A percentile compares a stretch with the other conserved stretches of the same genome.
Evolutionary conservation across 2,113 vertebrate species (phyloP).

Genomic region (Coptodon bakossiorum): DNA sequence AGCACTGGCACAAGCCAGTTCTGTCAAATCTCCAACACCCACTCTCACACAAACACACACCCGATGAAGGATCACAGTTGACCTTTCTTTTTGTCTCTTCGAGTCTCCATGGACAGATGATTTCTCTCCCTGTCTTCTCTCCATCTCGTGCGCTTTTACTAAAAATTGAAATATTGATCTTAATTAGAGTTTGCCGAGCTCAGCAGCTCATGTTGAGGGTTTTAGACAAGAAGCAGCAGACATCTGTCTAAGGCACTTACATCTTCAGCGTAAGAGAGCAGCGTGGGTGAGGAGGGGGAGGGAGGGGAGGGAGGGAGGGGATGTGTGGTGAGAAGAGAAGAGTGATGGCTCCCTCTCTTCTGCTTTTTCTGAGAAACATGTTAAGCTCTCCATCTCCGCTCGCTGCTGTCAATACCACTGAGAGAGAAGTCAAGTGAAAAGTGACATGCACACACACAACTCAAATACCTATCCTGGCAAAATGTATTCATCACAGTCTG

Average conservation of each 20-base stretch:
- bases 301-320: background rate
- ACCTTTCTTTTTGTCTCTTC: constrained; percentile 64
- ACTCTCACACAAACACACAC: background rate
- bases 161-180: constrained; percentile 82
- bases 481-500: background rate
- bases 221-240: constrained; percentile 70
- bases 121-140: constrained; percentile 55
- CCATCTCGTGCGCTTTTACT: constrained; percentile 65
- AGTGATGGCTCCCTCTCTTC: constrained; percentile 67
- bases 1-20: background rate
- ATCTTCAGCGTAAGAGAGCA: constrained; percentile 50
- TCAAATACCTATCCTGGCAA: background rate
- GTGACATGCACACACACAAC: background rate
- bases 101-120: constrained; percentile 53
- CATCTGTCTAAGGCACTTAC: constrained; percentile 73
- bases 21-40: background rate
- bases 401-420: constrained; percentile 46
- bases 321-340: constrained; percentile 40
- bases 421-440: constrained; percentile 6
- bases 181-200: constrained; percentile 80
- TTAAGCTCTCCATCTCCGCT: constrained; percentile 49
- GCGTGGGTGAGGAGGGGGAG: constrained; percentile 24
- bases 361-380: constrained; percentile 60
- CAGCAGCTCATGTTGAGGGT: constrained; percentile 71
- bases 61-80: constrained; percentile 67